Conservation (phyloP, 64 coral and sea anemone species). For the Stylophora pistillata region DNA sequence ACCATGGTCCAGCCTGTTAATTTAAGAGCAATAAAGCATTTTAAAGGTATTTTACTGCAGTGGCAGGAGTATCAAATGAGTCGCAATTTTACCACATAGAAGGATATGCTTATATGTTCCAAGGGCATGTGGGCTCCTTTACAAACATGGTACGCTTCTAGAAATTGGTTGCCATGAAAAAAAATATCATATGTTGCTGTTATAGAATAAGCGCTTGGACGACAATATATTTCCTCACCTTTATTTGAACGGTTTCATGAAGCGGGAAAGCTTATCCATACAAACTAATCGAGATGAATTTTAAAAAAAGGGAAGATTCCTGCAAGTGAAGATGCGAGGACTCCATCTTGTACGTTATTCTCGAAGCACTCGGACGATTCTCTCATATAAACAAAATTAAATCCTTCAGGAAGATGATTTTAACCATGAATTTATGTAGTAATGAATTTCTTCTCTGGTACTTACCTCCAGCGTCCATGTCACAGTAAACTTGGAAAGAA, state of each 20-base stretch:
- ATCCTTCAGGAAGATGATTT: background rate
- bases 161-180: too few relatives aligned
- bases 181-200: too few relatives aligned
- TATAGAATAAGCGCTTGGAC: too few relatives aligned
- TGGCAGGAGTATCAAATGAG: background rate
- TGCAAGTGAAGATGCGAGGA: too few relatives aligned
- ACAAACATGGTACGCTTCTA: too few relatives aligned
- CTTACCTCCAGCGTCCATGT: conserved; percentile 12
- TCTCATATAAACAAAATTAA: background rate
- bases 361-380: background rate
- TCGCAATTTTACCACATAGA: background rate
- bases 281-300: too few relatives aligned
- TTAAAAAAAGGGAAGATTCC: too few relatives aligned
- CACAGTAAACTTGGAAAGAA: background rate
- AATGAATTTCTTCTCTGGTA: background rate
- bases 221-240: too few relatives aligned
- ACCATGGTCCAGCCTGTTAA: conserved; percentile 50
- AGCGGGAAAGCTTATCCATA: too few relatives aligned
- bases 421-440: background rate
- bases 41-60: background rate
- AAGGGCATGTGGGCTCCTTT: too few relatives aligned
- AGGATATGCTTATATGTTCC: background rate
- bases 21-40: background rate
- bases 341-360: too few relatives aligned
- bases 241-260: too few relatives aligned